A percentile compares a stretch with the other conserved stretches of the same genome.
Evolutionary conservation across 2,113 vertebrate genomes (phyloP).

Genomic region (Channa argus): DNA sequence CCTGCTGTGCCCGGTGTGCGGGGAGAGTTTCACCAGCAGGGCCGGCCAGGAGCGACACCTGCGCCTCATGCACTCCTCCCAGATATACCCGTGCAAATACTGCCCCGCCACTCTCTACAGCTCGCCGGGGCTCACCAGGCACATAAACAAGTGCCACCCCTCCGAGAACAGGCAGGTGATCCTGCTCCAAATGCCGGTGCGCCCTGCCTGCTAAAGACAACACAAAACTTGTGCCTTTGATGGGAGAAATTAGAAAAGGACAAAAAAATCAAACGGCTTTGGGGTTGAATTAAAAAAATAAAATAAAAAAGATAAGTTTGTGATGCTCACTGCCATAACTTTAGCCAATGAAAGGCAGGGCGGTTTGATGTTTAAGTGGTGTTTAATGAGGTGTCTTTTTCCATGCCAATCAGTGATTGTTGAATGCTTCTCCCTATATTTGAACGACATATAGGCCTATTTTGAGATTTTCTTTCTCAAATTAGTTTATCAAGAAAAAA

Average conservation of each 20-base stretch:
- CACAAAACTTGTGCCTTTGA: constrained; percentile 76
- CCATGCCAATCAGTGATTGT: constrained; percentile 84
- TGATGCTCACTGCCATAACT: constrained; percentile 75
- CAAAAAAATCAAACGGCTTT: constrained; percentile 21
- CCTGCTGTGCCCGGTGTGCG: constrained; percentile 94
- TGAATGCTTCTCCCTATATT: constrained; percentile 80
- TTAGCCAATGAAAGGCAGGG: constrained; percentile 73
- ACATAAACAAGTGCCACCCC: constrained; percentile 99
- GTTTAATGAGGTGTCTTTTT: constrained; percentile 65
- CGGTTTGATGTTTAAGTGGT: constrained; percentile 77
- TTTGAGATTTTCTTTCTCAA: constrained; percentile 78
- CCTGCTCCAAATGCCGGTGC: constrained; percentile 97
- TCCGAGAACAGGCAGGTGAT: constrained; percentile 99
- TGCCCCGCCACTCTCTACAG: constrained; percentile 99
- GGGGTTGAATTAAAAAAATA: constrained; percentile 26
- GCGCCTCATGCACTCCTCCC: constrained; percentile 94
- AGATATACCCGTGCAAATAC: constrained; percentile 98
- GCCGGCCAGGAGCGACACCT: constrained; percentile 96
- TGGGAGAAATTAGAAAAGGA: neutral
- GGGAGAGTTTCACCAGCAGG: constrained; percentile 92
- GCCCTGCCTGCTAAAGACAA: constrained; percentile 92
- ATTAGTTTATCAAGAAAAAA: constrained; percentile 77
- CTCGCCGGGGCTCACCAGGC: constrained; percentile 97
- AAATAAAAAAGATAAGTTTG: constrained; percentile 48
- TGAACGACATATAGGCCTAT: constrained; percentile 77